Evolutionary conservation across 2,888 invertebrate species (phyloP).

Genomic region (Papilio elwesi): DNA sequence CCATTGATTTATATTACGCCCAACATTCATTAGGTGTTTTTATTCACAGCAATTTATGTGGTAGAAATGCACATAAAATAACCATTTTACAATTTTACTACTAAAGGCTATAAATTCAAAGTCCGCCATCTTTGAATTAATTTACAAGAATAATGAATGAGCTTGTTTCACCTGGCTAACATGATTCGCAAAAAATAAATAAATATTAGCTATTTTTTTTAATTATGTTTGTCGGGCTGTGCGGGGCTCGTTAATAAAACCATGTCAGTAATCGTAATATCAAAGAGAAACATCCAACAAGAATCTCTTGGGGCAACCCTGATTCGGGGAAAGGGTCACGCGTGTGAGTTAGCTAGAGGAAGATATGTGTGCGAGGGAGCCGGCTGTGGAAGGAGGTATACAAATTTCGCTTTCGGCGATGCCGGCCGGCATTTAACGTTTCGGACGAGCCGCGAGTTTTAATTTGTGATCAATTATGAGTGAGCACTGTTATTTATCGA

Average conservation of each 20-base stretch:
- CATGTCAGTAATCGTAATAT: conserved; percentile 35
- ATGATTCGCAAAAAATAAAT: conserved; percentile 14
- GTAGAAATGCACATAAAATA: conserved; percentile 28
- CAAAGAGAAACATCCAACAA: conserved; percentile 39
- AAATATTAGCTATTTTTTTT: conserved; percentile 22
- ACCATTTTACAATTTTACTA: conserved; percentile 16
- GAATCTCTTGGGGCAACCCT: conserved; percentile 50
- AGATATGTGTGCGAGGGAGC: conserved; percentile 47
- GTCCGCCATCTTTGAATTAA: conserved; percentile 20
- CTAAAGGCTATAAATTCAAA: conserved; percentile 8
- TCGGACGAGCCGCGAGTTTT: conserved; percentile 81
- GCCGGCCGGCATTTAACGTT: conserved; percentile 76
- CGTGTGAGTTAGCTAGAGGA: conserved; percentile 52
- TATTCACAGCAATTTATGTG: conserved; percentile 24
- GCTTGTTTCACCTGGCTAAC: conserved; percentile 14
- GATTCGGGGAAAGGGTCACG: conserved; percentile 33
- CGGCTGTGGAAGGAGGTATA: conserved; percentile 52
- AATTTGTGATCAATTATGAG: conserved; percentile 85
- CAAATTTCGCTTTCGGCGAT: conserved; percentile 80
- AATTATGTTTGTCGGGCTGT: conserved; percentile 9
- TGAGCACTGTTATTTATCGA: conserved; percentile 82
- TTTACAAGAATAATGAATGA: conserved; percentile 19
- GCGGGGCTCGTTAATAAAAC: conserved; percentile 30
- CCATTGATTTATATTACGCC: conserved; percentile 21
- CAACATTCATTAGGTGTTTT: conserved; percentile 19